Percentiles rank a stretch among this genome's conserved stretches.
These are phyloP conservation scores for Leptodactylus fuscus DNA, from an alignment of 2,113 vertebrate genomes.

Conservation along the genomic window DNA sequence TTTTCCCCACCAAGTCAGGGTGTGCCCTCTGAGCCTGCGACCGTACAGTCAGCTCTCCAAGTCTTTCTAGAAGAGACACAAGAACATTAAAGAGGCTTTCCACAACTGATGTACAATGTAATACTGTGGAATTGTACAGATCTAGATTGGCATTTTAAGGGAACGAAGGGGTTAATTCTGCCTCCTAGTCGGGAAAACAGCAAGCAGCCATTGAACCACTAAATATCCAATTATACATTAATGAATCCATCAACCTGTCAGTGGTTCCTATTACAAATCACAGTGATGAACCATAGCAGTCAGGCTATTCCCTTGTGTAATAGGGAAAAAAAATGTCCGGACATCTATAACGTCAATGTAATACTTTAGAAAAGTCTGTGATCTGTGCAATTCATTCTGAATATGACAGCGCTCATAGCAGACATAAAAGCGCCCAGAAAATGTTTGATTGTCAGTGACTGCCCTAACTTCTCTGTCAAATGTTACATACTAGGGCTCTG, in stretches of 20 bases:
- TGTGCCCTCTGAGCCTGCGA: conserved; percentile 25
- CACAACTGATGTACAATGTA: background rate
- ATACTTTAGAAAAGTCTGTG: conserved; percentile 1
- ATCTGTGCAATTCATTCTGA: background rate
- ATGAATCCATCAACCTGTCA: conserved; percentile 49
- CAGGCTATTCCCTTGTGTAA: conserved; percentile 10
- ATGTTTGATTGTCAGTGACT: background rate
- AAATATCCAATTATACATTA: conserved; percentile 52
- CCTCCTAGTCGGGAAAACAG: conserved; percentile 12
- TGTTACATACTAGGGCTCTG: no score
- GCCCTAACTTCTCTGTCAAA: background rate
- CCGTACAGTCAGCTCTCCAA: background rate
- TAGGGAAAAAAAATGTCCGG: background rate
- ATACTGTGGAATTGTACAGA: background rate
- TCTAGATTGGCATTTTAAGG: background rate
- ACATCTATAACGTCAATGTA: background rate
- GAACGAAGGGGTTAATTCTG: conserved; percentile 24
- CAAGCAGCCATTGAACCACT: conserved; percentile 35
- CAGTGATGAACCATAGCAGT: background rate
- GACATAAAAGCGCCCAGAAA: background rate
- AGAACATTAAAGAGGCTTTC: background rate
- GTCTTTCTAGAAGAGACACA: background rate
- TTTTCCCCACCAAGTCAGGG: conserved; percentile 25
- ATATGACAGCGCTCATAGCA: background rate
- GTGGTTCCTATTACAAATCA: conserved; percentile 43